These are phyloP conservation scores for Tortricodes alternella DNA, from an alignment of 2,888 invertebrate genomes.

Conservation along the genomic window DNA sequence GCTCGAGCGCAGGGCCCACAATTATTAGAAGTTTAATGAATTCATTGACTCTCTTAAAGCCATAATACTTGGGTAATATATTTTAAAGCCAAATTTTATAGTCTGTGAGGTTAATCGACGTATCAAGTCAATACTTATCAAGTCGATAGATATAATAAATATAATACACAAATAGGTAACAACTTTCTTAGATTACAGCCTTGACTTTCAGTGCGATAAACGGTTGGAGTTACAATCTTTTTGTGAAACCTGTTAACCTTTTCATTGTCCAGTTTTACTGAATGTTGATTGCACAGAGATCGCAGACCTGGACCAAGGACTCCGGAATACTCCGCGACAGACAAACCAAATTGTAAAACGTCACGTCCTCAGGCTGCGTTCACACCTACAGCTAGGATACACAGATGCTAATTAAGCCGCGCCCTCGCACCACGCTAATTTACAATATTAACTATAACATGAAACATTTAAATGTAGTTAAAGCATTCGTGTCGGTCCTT, in stretches of 20 bases:
- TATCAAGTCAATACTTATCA: slow-evolving; percentile 67
- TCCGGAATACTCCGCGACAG: not conserved
- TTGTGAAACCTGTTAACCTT: not conserved
- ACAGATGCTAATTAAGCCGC: slow-evolving; percentile 54
- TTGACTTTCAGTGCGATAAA: slow-evolving; percentile 44
- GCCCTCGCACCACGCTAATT: slow-evolving; percentile 56
- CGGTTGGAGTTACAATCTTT: slow-evolving; percentile 43
- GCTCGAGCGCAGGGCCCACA: slow-evolving; percentile 46
- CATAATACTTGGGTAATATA: slow-evolving; percentile 76
- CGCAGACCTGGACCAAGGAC: slow-evolving; percentile 16
- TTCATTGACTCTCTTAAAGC: slow-evolving; percentile 79
- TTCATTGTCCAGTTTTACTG: not conserved
- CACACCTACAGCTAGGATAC: slow-evolving; percentile 51
- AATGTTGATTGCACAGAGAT: not conserved
- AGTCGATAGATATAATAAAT: slow-evolving; percentile 75
- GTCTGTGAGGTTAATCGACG: slow-evolving; percentile 82
- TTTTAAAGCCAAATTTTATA: slow-evolving; percentile 83
- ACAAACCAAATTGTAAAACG: slow-evolving; percentile 16
- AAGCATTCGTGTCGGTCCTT: slow-evolving; percentile 70
- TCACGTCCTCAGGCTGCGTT: slow-evolving; percentile 39
- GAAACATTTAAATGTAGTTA: slow-evolving; percentile 79
- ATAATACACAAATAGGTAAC: slow-evolving; percentile 79
- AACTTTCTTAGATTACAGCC: slow-evolving; percentile 75
- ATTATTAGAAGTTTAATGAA: slow-evolving; percentile 73
- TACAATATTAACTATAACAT: slow-evolving; percentile 67